phyloP scores from a whole-genome alignment of 2,113 vertebrate genomes.

The Taxidea taxus region DNA sequence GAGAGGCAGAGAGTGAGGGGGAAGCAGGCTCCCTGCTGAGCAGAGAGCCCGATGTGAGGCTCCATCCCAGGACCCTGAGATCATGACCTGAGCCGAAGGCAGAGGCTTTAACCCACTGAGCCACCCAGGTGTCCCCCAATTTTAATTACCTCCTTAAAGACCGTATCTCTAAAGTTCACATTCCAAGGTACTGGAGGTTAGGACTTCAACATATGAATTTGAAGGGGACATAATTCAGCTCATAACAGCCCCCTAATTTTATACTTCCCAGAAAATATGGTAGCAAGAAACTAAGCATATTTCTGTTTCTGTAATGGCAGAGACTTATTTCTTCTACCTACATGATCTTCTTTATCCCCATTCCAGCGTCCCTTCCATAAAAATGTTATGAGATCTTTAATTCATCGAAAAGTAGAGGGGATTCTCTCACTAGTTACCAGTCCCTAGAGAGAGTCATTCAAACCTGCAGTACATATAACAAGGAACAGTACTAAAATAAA shows the following conservation, averaged over 20 bases:
- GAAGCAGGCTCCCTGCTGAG: too few relatives aligned
- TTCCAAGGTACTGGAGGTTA: neutral
- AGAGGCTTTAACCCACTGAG: too few relatives aligned
- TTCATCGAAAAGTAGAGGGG: neutral
- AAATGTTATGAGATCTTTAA: neutral
- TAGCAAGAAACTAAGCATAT: neutral
- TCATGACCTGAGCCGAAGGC: too few relatives aligned
- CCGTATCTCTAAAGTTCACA: neutral
- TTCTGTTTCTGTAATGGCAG: neutral
- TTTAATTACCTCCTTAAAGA: neutral
- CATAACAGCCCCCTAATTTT: neutral
- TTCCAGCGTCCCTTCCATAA: neutral
- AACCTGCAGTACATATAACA: neutral
- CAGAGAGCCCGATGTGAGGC: too few relatives aligned
- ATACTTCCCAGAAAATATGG: constrained; percentile 1
- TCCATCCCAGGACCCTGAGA: too few relatives aligned
- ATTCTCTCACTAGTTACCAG: neutral
- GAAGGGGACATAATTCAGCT: neutral
- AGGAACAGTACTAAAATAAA: neutral
- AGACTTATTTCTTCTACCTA: neutral
- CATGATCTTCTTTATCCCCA: neutral
- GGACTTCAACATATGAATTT: neutral
- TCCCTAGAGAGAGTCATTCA: neutral
- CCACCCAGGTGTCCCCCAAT: too few relatives aligned
- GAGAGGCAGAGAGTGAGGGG: too few relatives aligned